Evolutionary conservation across 2,113 vertebrate species (phyloP).

Genomic region (Chlamydotis undulata): DNA sequence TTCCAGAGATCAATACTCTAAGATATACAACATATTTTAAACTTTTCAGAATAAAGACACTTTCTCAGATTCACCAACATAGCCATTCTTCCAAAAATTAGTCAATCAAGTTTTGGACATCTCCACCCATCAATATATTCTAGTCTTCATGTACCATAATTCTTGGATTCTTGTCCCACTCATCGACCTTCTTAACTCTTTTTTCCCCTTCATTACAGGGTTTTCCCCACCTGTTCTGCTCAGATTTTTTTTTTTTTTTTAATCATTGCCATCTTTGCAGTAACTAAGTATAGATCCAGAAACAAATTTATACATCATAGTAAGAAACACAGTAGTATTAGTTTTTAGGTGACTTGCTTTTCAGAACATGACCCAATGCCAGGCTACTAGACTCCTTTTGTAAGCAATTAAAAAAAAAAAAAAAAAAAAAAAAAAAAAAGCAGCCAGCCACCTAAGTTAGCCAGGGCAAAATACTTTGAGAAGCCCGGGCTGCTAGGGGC

Average conservation of each 20-base stretch:
- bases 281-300: background rate
- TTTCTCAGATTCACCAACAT: background rate
- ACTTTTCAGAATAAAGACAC: background rate
- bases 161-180: background rate
- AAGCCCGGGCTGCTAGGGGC: no score
- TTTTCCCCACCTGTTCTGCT: background rate
- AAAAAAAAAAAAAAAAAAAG: background rate
- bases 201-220: background rate
- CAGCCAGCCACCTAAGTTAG: background rate
- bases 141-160: background rate
- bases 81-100: background rate
- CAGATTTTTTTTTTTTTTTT: background rate
- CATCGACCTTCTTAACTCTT: background rate
- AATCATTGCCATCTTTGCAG: background rate
- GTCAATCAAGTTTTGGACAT: background rate
- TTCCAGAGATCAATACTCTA: background rate
- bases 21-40: background rate
- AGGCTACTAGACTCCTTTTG: background rate
- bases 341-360: background rate
- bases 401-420: background rate
- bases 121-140: background rate
- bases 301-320: background rate
- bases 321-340: background rate
- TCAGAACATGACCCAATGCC: background rate
- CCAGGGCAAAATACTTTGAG: background rate